phyloP scores from a whole-genome alignment of 2,888 invertebrate genomes.

The Napeogenes inachia region DNA sequence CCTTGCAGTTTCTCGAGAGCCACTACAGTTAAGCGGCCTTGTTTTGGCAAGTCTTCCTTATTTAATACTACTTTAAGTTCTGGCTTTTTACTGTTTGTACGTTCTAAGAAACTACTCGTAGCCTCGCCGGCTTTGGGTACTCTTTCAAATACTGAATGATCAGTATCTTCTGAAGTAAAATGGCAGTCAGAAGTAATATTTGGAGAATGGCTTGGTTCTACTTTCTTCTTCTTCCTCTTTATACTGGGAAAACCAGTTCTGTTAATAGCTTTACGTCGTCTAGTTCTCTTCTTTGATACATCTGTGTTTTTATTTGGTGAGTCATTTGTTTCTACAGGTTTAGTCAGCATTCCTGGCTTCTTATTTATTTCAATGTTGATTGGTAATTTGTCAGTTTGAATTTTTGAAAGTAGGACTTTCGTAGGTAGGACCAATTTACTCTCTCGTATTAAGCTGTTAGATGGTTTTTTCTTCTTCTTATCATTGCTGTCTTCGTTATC shows the following conservation, averaged over 20 bases:
- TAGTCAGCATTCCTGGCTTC: constrained; percentile 45
- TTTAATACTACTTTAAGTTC: constrained; percentile 72
- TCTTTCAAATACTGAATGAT: constrained; percentile 79
- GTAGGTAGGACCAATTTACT: constrained; percentile 68
- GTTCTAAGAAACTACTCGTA: constrained; percentile 80
- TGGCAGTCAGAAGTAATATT: constrained; percentile 55
- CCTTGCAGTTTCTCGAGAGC: constrained; percentile 79
- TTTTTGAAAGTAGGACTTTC: constrained; percentile 61
- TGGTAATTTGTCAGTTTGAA: constrained; percentile 59
- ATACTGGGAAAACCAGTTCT: constrained; percentile 92
- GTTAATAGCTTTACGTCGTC: constrained; percentile 87
- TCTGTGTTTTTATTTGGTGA: constrained; percentile 49
- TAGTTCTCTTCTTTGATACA: constrained; percentile 65
- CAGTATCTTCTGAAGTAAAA: constrained; percentile 62
- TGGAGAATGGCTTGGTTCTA: constrained; percentile 46
- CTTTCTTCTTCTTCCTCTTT: constrained; percentile 88
- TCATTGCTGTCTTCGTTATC: constrained; percentile 61
- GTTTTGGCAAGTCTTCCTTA: constrained; percentile 72
- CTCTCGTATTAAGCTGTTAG: constrained; percentile 63
- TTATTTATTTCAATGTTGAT: constrained; percentile 46
- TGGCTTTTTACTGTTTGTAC: constrained; percentile 70
- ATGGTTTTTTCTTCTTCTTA: constrained; percentile 67
- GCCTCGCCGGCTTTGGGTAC: constrained; percentile 84
- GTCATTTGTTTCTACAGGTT: constrained; percentile 48
- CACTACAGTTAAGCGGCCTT: constrained; percentile 78